phyloP scores from a whole-genome alignment of 1,140 invertebrate species.

The Dryas iulia region DNA sequence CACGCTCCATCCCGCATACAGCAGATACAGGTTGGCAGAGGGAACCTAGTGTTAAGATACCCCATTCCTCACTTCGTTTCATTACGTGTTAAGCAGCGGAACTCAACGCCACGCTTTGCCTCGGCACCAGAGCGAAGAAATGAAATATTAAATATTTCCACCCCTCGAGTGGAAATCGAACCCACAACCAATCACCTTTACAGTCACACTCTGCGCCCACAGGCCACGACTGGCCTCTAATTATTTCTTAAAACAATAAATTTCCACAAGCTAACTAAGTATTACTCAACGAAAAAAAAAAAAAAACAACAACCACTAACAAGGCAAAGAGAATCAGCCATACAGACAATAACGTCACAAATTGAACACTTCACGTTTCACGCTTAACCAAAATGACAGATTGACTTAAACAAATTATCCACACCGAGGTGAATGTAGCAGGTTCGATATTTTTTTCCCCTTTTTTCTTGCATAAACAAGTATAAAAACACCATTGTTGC shows the following conservation, averaged over 20 bases:
- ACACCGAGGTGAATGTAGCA: constrained; percentile 21
- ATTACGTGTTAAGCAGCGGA: background rate
- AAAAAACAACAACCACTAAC: background rate
- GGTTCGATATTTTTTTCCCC: constrained; percentile 16
- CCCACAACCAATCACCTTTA: no score
- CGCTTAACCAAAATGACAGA: constrained; percentile 6
- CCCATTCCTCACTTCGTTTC: background rate
- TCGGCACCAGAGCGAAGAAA: background rate
- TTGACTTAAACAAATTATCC: constrained; percentile 29
- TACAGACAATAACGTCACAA: background rate
- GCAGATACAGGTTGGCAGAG: no score
- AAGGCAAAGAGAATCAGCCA: background rate
- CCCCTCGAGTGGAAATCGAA: no score
- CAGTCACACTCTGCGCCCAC: no score
- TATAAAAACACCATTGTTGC: constrained; percentile 23
- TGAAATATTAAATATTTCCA: no score
- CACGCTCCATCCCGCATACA: background rate
- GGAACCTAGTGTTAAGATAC: background rate
- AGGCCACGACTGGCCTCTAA: no score
- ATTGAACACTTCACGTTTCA: background rate
- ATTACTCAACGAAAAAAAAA: background rate
- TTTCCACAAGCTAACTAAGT: background rate
- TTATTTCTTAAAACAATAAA: background rate
- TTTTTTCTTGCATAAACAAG: constrained; percentile 10
- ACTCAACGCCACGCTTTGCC: background rate